A percentile compares a stretch with the other conserved stretches of the same genome.
Evolutionary conservation across 2,113 vertebrate genomes (phyloP).

Genomic region (Periophthalmodon schlosseri): DNA sequence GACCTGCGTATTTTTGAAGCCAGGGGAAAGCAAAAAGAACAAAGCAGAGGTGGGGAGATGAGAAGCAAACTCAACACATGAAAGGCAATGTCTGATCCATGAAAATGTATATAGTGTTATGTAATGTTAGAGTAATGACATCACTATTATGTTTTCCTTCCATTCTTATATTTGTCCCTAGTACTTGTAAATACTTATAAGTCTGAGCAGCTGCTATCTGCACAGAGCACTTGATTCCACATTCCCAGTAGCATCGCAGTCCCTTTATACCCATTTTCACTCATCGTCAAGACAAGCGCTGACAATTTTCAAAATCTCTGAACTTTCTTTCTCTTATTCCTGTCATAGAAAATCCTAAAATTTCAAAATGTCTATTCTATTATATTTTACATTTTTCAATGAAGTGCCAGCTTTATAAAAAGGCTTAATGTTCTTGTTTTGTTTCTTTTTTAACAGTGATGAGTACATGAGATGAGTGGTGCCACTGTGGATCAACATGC

Average conservation of each 20-base stretch:
- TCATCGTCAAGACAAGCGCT: not conserved
- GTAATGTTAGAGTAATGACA: too few species aligned
- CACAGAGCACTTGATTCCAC: constrained; percentile 2
- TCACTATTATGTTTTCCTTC: too few species aligned
- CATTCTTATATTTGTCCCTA: too few species aligned
- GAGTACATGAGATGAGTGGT: constrained; percentile 1
- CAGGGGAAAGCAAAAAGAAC: too few species aligned
- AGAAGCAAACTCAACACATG: too few species aligned
- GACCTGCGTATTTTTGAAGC: too few species aligned
- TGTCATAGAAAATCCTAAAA: not conserved
- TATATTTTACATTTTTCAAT: not conserved
- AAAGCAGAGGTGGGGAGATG: too few species aligned
- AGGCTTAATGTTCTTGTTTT: not conserved
- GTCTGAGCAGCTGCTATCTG: not conserved
- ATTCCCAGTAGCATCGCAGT: not conserved
- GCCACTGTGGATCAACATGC: constrained; percentile 8
- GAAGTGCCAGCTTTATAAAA: not conserved
- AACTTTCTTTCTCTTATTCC: not conserved
- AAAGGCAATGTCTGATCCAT: too few species aligned
- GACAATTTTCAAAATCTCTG: not conserved
- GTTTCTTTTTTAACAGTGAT: not conserved
- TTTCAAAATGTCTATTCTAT: not conserved
- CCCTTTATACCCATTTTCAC: not conserved
- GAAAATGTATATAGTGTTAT: too few species aligned
- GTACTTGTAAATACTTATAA: not conserved